phyloP scores from a whole-genome alignment of 1,140 invertebrate genomes.

The Diprion similis region DNA sequence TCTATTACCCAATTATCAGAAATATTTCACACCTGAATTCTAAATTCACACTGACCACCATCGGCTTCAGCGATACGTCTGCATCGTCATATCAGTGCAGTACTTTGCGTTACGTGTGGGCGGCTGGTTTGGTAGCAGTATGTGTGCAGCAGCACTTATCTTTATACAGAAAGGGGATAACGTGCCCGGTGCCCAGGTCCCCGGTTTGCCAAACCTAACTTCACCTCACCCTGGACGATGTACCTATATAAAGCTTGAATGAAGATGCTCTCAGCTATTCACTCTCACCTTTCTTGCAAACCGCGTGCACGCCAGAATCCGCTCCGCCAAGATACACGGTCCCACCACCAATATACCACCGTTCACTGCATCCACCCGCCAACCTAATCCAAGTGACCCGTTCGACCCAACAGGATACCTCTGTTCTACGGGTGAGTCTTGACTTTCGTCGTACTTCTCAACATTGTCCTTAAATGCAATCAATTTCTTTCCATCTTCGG shows the following conservation, averaged over 20 bases:
- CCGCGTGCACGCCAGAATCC: constrained; percentile 38
- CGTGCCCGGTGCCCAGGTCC: constrained; percentile 2
- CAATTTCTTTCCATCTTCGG: no score
- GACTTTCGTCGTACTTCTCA: no score
- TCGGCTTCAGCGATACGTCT: no score
- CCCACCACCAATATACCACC: constrained; percentile 10
- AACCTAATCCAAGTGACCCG: not conserved
- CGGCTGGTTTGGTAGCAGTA: no score
- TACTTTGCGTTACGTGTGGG: no score
- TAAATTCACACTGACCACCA: no score
- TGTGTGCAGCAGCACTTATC: not conserved
- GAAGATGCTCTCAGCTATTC: constrained; percentile 63
- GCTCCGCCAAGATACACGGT: constrained; percentile 35
- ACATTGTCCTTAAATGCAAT: no score
- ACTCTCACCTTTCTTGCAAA: constrained; percentile 55
- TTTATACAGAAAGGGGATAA: not conserved
- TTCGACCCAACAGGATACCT: constrained; percentile 1
- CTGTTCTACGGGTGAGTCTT: not conserved
- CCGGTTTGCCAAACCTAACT: constrained; percentile 5
- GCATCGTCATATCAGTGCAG: no score
- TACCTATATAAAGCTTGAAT: constrained; percentile 64
- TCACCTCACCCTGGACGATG: not conserved
- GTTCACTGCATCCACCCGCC: not conserved
- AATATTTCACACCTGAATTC: no score
- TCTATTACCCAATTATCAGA: no score